Percentiles rank a stretch among this genome's conserved stretches.
These are phyloP conservation scores for Triplophysa bombifrons DNA, from an alignment of 2,797 vertebrate genomes.

Conservation along the genomic window DNA sequence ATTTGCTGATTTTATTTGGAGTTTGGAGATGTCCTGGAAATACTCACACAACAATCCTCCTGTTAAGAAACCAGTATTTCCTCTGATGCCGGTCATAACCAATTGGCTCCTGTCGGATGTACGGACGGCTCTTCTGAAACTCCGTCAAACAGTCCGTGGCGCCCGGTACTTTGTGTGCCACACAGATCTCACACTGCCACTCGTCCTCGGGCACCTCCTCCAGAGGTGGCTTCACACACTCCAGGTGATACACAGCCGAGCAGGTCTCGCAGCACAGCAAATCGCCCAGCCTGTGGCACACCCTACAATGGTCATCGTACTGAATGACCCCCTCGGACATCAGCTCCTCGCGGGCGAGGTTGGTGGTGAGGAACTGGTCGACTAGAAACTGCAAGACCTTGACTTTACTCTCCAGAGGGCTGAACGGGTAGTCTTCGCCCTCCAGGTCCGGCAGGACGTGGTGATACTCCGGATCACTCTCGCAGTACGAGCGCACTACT, in stretches of 20 bases:
- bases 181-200: constrained; percentile 98
- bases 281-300: constrained; percentile 97
- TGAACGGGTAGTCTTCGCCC: constrained; percentile 92
- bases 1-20: too few species aligned
- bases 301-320: constrained; percentile 96
- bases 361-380: constrained; percentile 97
- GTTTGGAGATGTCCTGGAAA: background rate
- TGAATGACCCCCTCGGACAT: constrained; percentile 96
- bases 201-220: constrained; percentile 96
- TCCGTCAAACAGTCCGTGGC: constrained; percentile 94
- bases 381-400: constrained; percentile 97
- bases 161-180: constrained; percentile 93
- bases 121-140: constrained; percentile 93
- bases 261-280: constrained; percentile 98
- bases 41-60: constrained; percentile 96
- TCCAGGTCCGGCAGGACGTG: constrained; percentile 91
- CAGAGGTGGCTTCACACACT: constrained; percentile 95
- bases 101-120: constrained; percentile 93
- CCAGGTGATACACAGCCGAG: constrained; percentile 96
- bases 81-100: constrained; percentile 93
- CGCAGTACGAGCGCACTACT: constrained; percentile 96
- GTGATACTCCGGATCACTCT: constrained; percentile 93
- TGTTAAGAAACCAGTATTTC: constrained; percentile 98
- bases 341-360: constrained; percentile 95
- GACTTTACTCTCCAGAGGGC: constrained; percentile 91